These are phyloP conservation scores for Ormyrus labotus DNA, from an alignment of 2,888 invertebrate genomes.

Conservation along the genomic window DNA sequence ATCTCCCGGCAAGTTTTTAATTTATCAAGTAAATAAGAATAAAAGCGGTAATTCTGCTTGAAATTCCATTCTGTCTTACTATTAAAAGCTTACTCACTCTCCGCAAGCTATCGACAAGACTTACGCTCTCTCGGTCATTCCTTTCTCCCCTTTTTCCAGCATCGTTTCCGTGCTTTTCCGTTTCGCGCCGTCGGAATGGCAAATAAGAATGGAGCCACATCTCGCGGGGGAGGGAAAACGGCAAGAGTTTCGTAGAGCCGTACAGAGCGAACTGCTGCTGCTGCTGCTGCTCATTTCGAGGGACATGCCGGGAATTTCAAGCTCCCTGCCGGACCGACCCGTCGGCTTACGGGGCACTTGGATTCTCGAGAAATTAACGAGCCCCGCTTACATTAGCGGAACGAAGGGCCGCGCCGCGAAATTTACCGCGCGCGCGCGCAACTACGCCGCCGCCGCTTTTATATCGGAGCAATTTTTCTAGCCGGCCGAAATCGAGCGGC, in stretches of 20 bases:
- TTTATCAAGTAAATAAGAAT: too few relatives aligned
- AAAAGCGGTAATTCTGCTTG: too few relatives aligned
- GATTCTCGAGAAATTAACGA: slow-evolving; percentile 52
- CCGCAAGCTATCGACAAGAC: not conserved
- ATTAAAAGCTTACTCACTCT: slow-evolving; percentile 8
- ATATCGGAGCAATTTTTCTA: slow-evolving; percentile 36
- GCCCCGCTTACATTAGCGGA: slow-evolving; percentile 33
- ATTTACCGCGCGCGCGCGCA: too few relatives aligned
- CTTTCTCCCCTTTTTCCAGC: not conserved
- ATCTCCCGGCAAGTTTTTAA: too few relatives aligned
- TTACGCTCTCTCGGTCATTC: not conserved
- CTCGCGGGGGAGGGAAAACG: not conserved
- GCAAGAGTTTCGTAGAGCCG: not conserved
- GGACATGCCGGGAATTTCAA: slow-evolving; percentile 50
- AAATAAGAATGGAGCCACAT: slow-evolving; percentile 46
- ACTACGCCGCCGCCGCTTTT: not conserved
- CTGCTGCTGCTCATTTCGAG: slow-evolving; percentile 39
- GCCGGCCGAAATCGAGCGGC: slow-evolving; percentile 18
- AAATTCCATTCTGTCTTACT: too few relatives aligned
- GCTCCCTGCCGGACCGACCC: not conserved
- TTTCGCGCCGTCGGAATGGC: slow-evolving; percentile 42
- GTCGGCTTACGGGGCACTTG: not conserved
- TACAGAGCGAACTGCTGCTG: not conserved
- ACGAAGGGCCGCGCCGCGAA: too few relatives aligned
- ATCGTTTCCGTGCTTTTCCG: slow-evolving; percentile 41